phyloP scores from a whole-genome alignment of 1,140 invertebrate genomes.

The Diorhabda sublineata region DNA sequence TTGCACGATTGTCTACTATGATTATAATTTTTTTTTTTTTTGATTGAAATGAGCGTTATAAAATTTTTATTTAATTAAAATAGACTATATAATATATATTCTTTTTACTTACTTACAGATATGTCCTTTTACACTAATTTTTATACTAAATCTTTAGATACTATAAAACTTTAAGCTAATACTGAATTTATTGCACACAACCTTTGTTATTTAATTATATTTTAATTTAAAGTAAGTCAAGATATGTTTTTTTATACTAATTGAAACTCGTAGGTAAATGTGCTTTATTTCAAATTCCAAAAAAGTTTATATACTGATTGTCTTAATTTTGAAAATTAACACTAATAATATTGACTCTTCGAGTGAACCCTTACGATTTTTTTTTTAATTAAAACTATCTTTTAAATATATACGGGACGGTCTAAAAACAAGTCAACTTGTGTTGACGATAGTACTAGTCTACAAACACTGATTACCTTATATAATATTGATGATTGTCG shows the following conservation, averaged over 20 bases:
- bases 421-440: slow-evolving; percentile 26
- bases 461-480: slow-evolving; percentile 19
- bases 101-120: slow-evolving; percentile 22
- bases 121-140: slow-evolving; percentile 28
- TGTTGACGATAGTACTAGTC: slow-evolving; percentile 12
- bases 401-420: slow-evolving; percentile 19
- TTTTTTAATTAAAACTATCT: slow-evolving; percentile 2
- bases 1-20: neutral
- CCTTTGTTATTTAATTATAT: slow-evolving; percentile 12
- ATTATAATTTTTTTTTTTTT: slow-evolving; percentile 8
- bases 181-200: slow-evolving; percentile 29
- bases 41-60: slow-evolving; percentile 14
- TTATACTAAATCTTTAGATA: slow-evolving; percentile 1
- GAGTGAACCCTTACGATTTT: neutral
- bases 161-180: slow-evolving; percentile 22
- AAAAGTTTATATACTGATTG: slow-evolving; percentile 18
- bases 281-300: slow-evolving; percentile 1
- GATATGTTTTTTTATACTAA: slow-evolving; percentile 36
- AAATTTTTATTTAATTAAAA: neutral
- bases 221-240: slow-evolving; percentile 5
- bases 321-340: slow-evolving; percentile 5
- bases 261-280: slow-evolving; percentile 40
- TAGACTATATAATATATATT: slow-evolving; percentile 28
- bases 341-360: slow-evolving; percentile 17
- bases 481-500: slow-evolving; percentile 42